Evolutionary conservation across 1,140 invertebrate species (phyloP), one percentile per base, ranked within the genome.

Genomic region (Caenorhabditis remanei): DNA sequence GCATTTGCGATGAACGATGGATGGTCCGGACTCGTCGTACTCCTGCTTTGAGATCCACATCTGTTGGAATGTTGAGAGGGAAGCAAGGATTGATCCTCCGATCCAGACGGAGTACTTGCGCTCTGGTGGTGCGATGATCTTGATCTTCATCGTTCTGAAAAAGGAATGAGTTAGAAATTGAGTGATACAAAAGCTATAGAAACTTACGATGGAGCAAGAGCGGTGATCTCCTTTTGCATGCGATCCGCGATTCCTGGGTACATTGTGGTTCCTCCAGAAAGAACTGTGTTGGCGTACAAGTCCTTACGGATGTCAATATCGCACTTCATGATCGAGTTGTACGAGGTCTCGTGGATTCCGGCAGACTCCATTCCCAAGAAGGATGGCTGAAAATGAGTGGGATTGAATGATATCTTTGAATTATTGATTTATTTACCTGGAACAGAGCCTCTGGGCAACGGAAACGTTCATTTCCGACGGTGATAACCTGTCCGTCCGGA

Each of bases 21-120:
- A 95, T 88, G 95, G 96, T 92, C 96, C 96, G 90, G 95, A 96
- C 93, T 96, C 95, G 93, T 97, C 96, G 94, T 96, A 97, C 93
- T 96, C 96, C 89, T 94, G 93, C 89, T 94, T 94, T 90, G 93
- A 93, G 93, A 98, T 97, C 96, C 96, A 97, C 93, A 94, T 90
- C 83, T 94, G 94, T 90, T 95, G 95, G 94, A 94, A 95, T 90
- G 94, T 95, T 91, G 94, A 95, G 88, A 94, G 94, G 46, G 94
- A 95, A 55, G 94, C 94, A 67, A 95, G 90, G 90, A 95, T 95
- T 50, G 94, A 94, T 46, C 94, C 94, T 85, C 94, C 94, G 90
- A 94, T 94, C 94, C 94, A 94, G 83, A 94, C 94, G 82, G 94
- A 94, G 91, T 94, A 94, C 87, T 95, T 94, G 86, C 94, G 93